Conservation (phyloP, 2,888 invertebrate species). For the Druceiella hillmani region DNA sequence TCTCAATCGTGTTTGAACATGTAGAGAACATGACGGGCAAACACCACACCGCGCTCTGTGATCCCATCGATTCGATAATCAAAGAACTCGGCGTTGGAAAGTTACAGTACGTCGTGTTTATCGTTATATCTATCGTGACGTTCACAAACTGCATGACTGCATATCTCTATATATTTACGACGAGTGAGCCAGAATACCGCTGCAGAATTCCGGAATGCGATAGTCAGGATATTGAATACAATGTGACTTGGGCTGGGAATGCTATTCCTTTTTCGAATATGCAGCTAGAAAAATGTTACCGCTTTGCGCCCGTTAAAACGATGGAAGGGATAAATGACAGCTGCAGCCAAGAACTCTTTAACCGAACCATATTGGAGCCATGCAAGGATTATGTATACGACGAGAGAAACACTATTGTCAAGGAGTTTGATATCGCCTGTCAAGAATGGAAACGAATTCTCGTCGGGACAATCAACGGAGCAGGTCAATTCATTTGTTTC, state of each 20-base stretch:
- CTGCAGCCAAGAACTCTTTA: too few relatives aligned
- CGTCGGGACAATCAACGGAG: slow-evolving; percentile 55
- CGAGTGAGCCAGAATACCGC: background rate
- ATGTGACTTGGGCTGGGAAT: background rate
- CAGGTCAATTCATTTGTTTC: slow-evolving; percentile 55
- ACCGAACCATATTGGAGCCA: background rate
- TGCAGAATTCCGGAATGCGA: background rate
- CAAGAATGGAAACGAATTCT: slow-evolving; percentile 55
- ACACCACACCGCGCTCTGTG: too few relatives aligned
- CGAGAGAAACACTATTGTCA: background rate
- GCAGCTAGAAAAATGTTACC: background rate
- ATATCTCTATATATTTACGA: background rate
- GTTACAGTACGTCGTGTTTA: background rate
- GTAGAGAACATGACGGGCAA: too few relatives aligned
- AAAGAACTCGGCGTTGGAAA: slow-evolving; percentile 2
- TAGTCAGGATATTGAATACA: background rate
- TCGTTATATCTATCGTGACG: background rate
- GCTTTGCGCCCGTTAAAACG: slow-evolving; percentile 24
- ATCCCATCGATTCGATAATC: slow-evolving; percentile 1
- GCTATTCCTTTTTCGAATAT: background rate
- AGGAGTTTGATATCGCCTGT: slow-evolving; percentile 41
- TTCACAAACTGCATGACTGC: background rate
- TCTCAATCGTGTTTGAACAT: too few relatives aligned
- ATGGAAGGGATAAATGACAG: background rate
- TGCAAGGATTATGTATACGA: background rate